phyloP scores from a whole-genome alignment of 2,113 vertebrate species.

The Tursiops truncatus region DNA sequence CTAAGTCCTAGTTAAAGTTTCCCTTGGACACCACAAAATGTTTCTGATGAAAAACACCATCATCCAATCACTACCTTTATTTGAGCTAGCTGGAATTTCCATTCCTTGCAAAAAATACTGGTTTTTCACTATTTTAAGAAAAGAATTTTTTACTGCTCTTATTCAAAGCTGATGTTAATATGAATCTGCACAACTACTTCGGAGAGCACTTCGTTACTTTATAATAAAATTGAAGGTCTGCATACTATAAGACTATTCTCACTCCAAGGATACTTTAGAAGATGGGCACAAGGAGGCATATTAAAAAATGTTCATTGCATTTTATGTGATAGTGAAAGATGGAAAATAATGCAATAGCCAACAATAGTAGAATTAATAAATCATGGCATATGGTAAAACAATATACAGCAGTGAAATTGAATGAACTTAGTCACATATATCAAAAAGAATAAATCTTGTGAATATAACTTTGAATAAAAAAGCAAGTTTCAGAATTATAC shows the following conservation, averaged over 20 bases:
- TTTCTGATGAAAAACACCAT: background rate
- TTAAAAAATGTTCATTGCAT: background rate
- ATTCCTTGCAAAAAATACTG: background rate
- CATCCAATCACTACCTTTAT: background rate
- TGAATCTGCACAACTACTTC: background rate
- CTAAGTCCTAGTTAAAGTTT: background rate
- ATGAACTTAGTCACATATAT: background rate
- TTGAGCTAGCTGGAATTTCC: conserved; percentile 5
- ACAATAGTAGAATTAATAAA: background rate
- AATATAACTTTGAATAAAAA: conserved; percentile 13
- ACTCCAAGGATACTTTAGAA: background rate
- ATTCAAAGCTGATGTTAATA: background rate
- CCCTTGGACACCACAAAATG: background rate
- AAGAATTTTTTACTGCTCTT: background rate
- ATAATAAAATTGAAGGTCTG: background rate
- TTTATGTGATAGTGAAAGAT: background rate
- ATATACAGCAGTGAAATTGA: background rate
- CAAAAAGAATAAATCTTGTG: background rate
- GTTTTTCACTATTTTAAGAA: background rate
- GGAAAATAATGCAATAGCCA: background rate
- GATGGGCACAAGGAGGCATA: background rate
- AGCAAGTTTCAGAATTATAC: background rate
- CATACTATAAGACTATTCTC: background rate
- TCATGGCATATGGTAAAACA: background rate
- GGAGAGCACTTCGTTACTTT: background rate